Conservation (phyloP, 1,140 invertebrate species). For the Hyles euphorbiae region DNA sequence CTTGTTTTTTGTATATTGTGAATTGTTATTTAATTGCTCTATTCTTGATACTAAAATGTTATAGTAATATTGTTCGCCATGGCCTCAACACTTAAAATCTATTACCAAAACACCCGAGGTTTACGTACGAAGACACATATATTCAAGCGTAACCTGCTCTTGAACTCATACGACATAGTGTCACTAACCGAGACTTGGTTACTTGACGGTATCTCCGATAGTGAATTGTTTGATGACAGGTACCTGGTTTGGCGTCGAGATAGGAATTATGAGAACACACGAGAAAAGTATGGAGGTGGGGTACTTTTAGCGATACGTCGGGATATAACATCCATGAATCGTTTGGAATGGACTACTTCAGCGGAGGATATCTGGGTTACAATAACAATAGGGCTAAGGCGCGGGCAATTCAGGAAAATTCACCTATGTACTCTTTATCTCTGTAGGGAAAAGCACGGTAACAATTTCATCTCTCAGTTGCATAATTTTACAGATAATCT, state of each 20-base stretch:
- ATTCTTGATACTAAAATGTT: no score
- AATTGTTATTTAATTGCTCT: no score
- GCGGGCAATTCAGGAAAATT: constrained; percentile 6
- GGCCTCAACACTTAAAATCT: no score
- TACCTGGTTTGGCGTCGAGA: constrained; percentile 10
- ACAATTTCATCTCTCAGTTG: constrained; percentile 16
- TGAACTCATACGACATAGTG: not conserved
- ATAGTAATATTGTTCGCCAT: no score
- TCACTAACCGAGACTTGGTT: constrained; percentile 13
- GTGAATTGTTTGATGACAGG: constrained; percentile 14
- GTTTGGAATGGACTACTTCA: constrained; percentile 19
- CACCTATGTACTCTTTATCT: constrained; percentile 22
- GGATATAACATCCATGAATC: constrained; percentile 9
- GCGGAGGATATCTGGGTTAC: constrained; percentile 27
- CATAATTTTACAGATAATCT: constrained; percentile 16
- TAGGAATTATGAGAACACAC: constrained; percentile 8
- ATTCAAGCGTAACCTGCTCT: no score
- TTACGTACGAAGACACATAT: no score
- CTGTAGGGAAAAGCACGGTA: constrained; percentile 16
- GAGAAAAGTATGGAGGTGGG: constrained; percentile 11
- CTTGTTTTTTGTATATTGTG: no score
- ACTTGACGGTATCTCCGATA: constrained; percentile 3
- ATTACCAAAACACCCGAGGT: no score
- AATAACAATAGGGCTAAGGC: constrained; percentile 2
- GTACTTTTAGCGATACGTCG: constrained; percentile 16